Evolutionary conservation across 2,888 invertebrate genomes (phyloP).

Genomic region (Branchipolynoe longqiensis): DNA sequence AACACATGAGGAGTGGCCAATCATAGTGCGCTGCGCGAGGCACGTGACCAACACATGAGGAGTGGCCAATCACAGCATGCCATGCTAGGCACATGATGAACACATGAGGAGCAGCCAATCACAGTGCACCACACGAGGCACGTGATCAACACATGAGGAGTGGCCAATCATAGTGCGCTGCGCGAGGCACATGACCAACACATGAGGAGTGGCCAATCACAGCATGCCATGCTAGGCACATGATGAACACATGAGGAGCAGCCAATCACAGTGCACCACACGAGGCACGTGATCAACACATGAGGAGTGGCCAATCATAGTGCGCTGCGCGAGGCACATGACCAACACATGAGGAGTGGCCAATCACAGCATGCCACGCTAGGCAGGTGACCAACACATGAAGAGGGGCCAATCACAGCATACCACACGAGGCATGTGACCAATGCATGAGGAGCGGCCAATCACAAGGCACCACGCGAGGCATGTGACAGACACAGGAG

Average conservation of each 20-base stretch:
- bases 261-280: slow-evolving; percentile 89
- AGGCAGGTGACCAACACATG: neutral
- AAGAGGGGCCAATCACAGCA: too few relatives aligned
- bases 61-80: slow-evolving; percentile 83
- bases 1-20: too few relatives aligned
- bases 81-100: slow-evolving; percentile 76
- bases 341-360: neutral
- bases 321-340: slow-evolving; percentile 84
- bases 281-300: neutral
- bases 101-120: neutral
- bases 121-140: neutral
- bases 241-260: too few relatives aligned
- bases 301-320: neutral
- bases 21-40: slow-evolving; percentile 86
- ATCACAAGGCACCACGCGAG: slow-evolving; percentile 84
- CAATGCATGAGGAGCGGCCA: neutral
- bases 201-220: neutral
- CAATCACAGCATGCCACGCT: neutral
- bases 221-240: neutral
- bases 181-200: neutral
- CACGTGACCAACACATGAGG: neutral
- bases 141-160: too few relatives aligned
- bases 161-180: slow-evolving; percentile 91
- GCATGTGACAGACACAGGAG: neutral
- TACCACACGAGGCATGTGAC: slow-evolving; percentile 83